A percentile compares a stretch with the other conserved stretches of the same genome.
phyloP scores from a whole-genome alignment of 2,797 vertebrate genomes.

The Alauda arvensis region DNA sequence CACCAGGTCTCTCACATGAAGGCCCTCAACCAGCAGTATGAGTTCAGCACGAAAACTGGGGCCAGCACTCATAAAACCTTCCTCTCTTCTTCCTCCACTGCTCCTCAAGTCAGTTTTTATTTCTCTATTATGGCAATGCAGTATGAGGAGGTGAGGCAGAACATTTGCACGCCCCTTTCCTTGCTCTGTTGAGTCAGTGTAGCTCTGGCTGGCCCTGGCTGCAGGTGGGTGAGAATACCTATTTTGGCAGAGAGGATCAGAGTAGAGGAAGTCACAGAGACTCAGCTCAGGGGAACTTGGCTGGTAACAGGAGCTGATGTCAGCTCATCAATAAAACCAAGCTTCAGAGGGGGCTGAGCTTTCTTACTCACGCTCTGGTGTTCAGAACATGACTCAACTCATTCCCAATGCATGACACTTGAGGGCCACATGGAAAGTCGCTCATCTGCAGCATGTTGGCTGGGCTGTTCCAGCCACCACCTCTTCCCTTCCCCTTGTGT shows the following conservation, averaged over 20 bases:
- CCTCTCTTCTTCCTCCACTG: background rate
- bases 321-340: background rate
- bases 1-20: background rate
- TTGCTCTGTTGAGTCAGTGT: constrained; percentile 17
- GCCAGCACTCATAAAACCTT: background rate
- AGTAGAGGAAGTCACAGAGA: background rate
- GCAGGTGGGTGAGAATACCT: background rate
- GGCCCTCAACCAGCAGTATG: background rate
- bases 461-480: background rate
- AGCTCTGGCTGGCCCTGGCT: background rate
- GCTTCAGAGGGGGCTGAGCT: background rate
- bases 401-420: background rate
- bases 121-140: background rate
- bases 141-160: background rate
- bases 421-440: background rate
- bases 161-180: background rate
- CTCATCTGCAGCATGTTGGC: background rate
- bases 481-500: background rate
- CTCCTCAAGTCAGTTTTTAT: background rate
- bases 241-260: background rate
- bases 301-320: background rate
- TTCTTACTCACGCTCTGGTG: constrained; percentile 26
- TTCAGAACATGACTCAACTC: constrained; percentile 29
- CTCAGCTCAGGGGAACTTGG: background rate
- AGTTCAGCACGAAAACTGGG: background rate